Base-by-base conservation (phyloP, 2,888 invertebrate genomes). In the Machimus rusticus region DNA sequence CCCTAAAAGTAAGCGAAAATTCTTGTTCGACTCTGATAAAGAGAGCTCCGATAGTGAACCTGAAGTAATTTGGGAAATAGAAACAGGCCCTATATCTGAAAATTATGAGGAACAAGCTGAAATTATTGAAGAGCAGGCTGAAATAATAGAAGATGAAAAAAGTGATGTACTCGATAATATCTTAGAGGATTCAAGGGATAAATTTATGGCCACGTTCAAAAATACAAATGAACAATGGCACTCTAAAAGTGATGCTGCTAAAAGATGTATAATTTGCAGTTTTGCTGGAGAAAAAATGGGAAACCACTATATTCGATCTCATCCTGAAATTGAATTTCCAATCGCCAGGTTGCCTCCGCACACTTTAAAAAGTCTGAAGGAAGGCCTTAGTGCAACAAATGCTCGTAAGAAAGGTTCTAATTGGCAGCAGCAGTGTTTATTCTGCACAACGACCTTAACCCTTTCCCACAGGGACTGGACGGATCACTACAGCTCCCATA, bases 401-500 rank as follows among this genome's bases (percentile, higher is more conserved):
- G 14, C 19, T 19, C 34, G 31, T 16, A 87, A 55, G 37, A 82
- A 51, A 57, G 43, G 34, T 28, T 55, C 85, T n/a, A 14, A 5
- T 14, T 88, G 81, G 6, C 90, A 89, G 87, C 89, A 89, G 28
- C 89, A 90, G 88, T 92, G 92, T 87, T 91, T 91, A 1, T 92
- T 92, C 77, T 93, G 93, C 87, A 74, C 88, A 12, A 90, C 90
- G 16, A 87, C 89, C 5, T 87, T 90, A 14, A 88, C 90, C 2
- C 89, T 90, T 0, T 19, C 89, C 0, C 88, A 88, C 0, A 19
- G 57, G 1, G 51, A 88, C 16, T 92, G 92, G 92, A 76, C 95
- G 90, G 96, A 96, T 91, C 97, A 97, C 90, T 93, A 96, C 66
- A 94, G 95, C 31, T 94, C 93, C 78, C 97, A 97, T 88, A 97